Conservation (phyloP, 2,113 vertebrate genomes). For the Heteronetta atricapilla region DNA sequence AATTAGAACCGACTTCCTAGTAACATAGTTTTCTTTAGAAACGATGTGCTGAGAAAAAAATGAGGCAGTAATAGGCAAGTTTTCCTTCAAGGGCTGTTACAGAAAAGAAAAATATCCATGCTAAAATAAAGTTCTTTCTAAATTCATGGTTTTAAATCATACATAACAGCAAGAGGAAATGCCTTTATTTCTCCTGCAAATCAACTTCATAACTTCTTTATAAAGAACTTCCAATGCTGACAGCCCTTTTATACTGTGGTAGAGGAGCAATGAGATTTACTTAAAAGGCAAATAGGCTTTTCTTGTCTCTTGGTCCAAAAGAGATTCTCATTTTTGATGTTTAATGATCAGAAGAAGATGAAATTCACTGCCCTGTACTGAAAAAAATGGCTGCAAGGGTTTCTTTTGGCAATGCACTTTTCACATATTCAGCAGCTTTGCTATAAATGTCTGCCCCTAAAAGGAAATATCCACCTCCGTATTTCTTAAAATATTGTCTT, state of each 20-base stretch:
- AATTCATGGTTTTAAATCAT: not conserved
- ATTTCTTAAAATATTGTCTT: constrained; percentile 37
- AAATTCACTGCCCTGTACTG: not conserved
- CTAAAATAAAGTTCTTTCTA: constrained; percentile 17
- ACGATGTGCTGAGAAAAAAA: constrained; percentile 35
- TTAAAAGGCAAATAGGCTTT: not conserved
- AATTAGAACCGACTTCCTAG: constrained; percentile 65
- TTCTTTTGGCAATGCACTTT: not conserved
- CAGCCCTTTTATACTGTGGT: not conserved
- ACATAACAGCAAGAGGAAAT: not conserved
- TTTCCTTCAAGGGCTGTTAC: constrained; percentile 20
- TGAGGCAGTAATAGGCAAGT: constrained; percentile 12
- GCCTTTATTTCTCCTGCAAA: not conserved
- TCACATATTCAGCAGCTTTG: constrained; percentile 47
- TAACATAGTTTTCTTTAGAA: constrained; percentile 64
- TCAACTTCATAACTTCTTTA: not conserved
- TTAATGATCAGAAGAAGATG: not conserved
- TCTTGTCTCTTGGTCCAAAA: not conserved
- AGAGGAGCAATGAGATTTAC: not conserved
- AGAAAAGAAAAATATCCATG: constrained; percentile 22
- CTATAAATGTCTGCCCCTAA: constrained; percentile 23
- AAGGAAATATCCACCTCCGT: constrained; percentile 34
- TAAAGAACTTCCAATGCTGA: not conserved
- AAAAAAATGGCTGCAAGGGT: not conserved
- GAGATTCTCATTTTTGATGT: not conserved